Evolutionary conservation across 2,113 vertebrate genomes (phyloP).

Genomic region (human): GRCh38 chr14:53897501-53898000

Average conservation of each 20-base stretch:
- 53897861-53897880: constrained; percentile 23
- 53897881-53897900: constrained; percentile 1
- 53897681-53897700: constrained; percentile 77
- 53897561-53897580: constrained; percentile 53
- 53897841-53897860: constrained; percentile 60
- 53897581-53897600: constrained; percentile 71
- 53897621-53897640: constrained; percentile 74
- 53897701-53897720: constrained; percentile 75
- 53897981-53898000: not conserved
- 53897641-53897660: constrained; percentile 73
- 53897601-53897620: constrained; percentile 53
- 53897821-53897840: constrained; percentile 60
- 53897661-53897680: constrained; percentile 71
- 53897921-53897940: constrained; percentile 28
- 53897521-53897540: constrained; percentile 41
- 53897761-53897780: not conserved
- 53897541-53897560: constrained; percentile 59
- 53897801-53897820: not conserved
- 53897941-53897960: not conserved
- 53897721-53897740: constrained; percentile 70
- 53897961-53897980: not conserved
- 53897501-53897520: constrained; percentile 53
- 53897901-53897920: constrained; percentile 19
- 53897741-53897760: constrained; percentile 62
- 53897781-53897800: not conserved